Evolutionary conservation across 2,888 invertebrate species (phyloP).

Genomic region (Ectropis crepuscularia): DNA sequence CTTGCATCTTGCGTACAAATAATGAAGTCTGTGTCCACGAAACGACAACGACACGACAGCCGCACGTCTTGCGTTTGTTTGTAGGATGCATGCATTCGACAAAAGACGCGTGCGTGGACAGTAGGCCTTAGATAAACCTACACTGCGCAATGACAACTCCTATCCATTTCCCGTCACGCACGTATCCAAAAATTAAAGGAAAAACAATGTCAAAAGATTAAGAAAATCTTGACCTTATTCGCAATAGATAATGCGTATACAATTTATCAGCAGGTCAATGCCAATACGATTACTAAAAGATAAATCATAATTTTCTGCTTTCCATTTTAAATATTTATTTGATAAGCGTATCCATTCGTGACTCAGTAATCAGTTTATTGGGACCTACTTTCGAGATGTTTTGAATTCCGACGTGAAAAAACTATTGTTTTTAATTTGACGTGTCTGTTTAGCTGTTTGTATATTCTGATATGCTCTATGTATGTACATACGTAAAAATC

Average conservation of each 20-base stretch:
- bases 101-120: no score
- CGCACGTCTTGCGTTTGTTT: no score
- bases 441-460: no score
- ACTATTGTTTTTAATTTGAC: no score
- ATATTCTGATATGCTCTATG: no score
- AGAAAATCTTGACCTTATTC: slow-evolving; percentile 32
- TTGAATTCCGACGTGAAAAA: not conserved
- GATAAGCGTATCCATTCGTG: slow-evolving; percentile 38
- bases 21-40: no score
- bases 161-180: slow-evolving; percentile 10
- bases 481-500: no score
- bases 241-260: slow-evolving; percentile 30
- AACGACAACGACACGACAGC: no score
- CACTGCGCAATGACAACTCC: no score
- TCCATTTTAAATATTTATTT: slow-evolving; percentile 34
- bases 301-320: slow-evolving; percentile 40
- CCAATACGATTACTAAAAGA: slow-evolving; percentile 30
- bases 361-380: slow-evolving; percentile 20
- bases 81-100: no score
- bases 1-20: no score
- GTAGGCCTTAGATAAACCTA: no score
- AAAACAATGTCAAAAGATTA: slow-evolving; percentile 13
- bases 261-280: slow-evolving; percentile 38
- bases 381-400: slow-evolving; percentile 17
- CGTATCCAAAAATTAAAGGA: not conserved